Percentiles rank a stretch among this genome's conserved stretches.
These are phyloP conservation scores for Tiliacea citrago DNA, from an alignment of 2,888 invertebrate genomes.

Conservation along the genomic window DNA sequence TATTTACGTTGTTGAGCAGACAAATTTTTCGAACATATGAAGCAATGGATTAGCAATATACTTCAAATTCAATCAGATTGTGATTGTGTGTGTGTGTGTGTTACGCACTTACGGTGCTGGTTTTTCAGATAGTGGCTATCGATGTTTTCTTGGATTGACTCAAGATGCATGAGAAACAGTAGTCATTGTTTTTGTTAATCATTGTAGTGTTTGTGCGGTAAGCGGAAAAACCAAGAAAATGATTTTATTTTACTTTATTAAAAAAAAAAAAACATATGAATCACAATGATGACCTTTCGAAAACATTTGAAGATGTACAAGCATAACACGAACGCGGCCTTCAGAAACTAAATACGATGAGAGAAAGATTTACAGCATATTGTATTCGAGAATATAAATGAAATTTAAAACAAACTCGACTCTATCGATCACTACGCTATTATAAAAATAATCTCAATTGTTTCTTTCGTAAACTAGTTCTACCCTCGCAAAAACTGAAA, in stretches of 20 bases:
- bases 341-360: conserved; percentile 19
- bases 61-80: no score
- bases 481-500: neutral
- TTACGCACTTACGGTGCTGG: no score
- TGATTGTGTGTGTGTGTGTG: no score
- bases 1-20: no score
- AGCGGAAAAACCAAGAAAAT: neutral
- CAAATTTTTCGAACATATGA: no score
- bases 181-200: neutral
- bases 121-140: neutral
- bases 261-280: neutral
- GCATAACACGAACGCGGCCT: conserved; percentile 7
- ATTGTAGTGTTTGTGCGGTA: neutral
- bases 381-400: conserved; percentile 31
- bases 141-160: no score
- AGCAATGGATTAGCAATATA: no score
- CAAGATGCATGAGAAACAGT: neutral
- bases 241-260: neutral
- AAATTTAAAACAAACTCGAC: conserved; percentile 20
- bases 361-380: conserved; percentile 29
- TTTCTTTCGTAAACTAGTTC: conserved; percentile 24
- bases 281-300: neutral
- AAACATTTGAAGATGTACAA: conserved; percentile 11
- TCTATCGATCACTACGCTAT: conserved; percentile 33
- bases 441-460: conserved; percentile 38